Percentiles rank a stretch among this genome's conserved stretches.
Evolutionary conservation across 1,140 invertebrate species (phyloP).

Genomic region (Listronotus bonariensis): DNA sequence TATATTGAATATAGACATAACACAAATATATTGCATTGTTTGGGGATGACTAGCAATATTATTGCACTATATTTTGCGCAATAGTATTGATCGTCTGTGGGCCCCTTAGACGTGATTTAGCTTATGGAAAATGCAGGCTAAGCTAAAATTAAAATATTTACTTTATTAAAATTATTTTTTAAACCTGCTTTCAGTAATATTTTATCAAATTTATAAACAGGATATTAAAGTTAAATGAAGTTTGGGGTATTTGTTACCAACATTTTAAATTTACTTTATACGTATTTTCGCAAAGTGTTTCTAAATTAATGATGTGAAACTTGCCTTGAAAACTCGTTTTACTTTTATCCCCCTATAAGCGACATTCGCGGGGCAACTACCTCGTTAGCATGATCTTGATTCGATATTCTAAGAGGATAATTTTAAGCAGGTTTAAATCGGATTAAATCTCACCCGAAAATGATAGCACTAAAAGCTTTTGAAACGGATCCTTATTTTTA

Average conservation of each 20-base stretch:
- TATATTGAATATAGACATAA: no score
- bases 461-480: slow-evolving; percentile 9
- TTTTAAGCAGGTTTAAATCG: slow-evolving; percentile 32
- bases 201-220: no score
- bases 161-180: no score
- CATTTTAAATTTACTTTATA: slow-evolving; percentile 25
- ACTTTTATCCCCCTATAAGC: slow-evolving; percentile 30
- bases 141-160: no score
- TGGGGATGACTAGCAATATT: no score
- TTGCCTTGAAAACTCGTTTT: slow-evolving; percentile 26
- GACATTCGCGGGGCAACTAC: slow-evolving; percentile 29
- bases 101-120: no score
- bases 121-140: no score
- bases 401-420: slow-evolving; percentile 35
- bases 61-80: no score
- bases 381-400: slow-evolving; percentile 37
- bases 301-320: slow-evolving; percentile 27
- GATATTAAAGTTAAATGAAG: no score
- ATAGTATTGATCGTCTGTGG: no score
- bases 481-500: slow-evolving; percentile 6
- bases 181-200: no score
- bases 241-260: neutral
- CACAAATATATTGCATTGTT: no score
- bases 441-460: slow-evolving; percentile 24
- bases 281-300: slow-evolving; percentile 14